These are phyloP conservation scores for Hystrix cristata DNA, from an alignment of 2,113 vertebrate species.

Conservation along the genomic window DNA sequence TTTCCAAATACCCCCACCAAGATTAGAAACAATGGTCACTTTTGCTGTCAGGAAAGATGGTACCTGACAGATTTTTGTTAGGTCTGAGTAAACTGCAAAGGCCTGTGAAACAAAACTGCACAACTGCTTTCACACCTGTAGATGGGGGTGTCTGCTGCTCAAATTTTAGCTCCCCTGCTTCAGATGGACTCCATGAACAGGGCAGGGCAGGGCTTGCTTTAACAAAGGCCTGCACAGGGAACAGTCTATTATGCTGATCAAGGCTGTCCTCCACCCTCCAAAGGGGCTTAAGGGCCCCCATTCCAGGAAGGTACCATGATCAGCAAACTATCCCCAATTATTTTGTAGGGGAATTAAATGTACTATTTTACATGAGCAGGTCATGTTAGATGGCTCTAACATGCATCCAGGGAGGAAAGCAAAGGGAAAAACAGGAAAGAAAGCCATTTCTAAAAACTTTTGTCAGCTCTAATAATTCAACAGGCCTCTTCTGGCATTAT, in stretches of 20 bases:
- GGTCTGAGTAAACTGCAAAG: conserved; percentile 69
- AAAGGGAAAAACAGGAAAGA: not conserved
- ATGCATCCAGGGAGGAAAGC: not conserved
- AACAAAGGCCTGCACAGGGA: not conserved
- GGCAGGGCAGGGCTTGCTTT: not conserved
- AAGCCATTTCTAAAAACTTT: not conserved
- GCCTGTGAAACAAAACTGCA: not conserved
- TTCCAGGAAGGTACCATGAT: not conserved
- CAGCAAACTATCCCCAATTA: not conserved
- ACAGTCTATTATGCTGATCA: not conserved
- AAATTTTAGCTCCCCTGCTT: not conserved
- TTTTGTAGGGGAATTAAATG: not conserved
- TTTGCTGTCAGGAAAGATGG: conserved; percentile 1
- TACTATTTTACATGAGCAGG: not conserved
- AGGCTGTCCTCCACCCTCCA: not conserved
- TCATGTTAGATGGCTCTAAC: not conserved
- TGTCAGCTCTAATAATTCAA: not conserved
- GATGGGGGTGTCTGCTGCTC: not conserved
- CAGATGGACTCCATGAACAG: not conserved
- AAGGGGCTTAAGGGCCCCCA: not conserved
- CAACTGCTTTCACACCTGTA: not conserved
- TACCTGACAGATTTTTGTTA: not conserved
- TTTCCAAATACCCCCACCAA: conserved; percentile 64
- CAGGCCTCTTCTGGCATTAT: not conserved
- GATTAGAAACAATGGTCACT: conserved; percentile 57